Evolutionary conservation across 2,888 invertebrate genomes (phyloP).

Genomic region (Timema cristinae): DNA sequence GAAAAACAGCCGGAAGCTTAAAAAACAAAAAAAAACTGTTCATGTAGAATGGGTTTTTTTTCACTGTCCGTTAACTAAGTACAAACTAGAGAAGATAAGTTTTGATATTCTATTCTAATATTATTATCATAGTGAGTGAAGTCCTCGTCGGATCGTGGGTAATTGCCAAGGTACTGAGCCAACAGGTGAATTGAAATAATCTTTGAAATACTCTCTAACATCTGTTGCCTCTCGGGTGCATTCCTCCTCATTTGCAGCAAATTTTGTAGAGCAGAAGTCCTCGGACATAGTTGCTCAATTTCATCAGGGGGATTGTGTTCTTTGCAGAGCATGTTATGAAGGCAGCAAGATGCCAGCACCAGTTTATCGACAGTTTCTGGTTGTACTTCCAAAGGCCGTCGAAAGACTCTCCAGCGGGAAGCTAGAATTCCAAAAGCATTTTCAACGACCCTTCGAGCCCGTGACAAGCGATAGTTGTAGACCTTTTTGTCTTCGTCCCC

Average conservation of each 20-base stretch:
- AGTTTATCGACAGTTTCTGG: slow-evolving; percentile 9
- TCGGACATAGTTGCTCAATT: neutral
- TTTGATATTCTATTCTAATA: too few relatives aligned
- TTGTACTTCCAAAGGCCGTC: neutral
- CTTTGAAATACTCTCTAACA: neutral
- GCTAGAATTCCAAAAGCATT: slow-evolving; percentile 24
- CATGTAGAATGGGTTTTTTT: too few relatives aligned
- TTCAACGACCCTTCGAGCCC: slow-evolving; percentile 16
- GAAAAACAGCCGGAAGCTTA: too few relatives aligned
- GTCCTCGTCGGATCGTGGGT: too few relatives aligned
- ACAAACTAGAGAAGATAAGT: too few relatives aligned
- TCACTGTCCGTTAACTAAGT: too few relatives aligned
- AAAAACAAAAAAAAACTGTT: too few relatives aligned
- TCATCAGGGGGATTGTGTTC: neutral
- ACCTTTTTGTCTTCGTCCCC: neutral
- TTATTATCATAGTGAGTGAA: too few relatives aligned
- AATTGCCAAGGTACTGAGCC: neutral
- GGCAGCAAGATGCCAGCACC: slow-evolving; percentile 14
- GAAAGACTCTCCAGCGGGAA: slow-evolving; percentile 18
- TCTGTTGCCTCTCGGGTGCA: neutral
- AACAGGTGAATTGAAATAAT: neutral
- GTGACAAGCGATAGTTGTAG: slow-evolving; percentile 18
- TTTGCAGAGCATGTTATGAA: slow-evolving; percentile 21
- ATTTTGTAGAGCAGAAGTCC: neutral
- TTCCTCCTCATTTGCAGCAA: neutral